Evolutionary conservation across 2,888 invertebrate species (phyloP).

Genomic region (Nomada fucata): DNA sequence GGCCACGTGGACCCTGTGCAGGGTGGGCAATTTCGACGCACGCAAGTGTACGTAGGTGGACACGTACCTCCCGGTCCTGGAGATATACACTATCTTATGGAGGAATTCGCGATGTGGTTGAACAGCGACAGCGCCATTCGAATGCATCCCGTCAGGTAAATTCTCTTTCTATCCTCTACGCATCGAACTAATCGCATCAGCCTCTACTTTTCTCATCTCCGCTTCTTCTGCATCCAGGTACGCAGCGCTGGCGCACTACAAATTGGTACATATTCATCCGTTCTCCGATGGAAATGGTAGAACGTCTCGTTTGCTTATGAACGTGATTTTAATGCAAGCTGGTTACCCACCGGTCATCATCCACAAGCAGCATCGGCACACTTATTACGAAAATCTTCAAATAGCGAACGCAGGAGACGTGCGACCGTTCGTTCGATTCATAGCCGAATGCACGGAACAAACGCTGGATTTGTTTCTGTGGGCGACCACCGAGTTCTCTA

Average conservation of each 20-base stretch:
- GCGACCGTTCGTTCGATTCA: slow-evolving; percentile 97
- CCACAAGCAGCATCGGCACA: slow-evolving; percentile 92
- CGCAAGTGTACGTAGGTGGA: slow-evolving; percentile 97
- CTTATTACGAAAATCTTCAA: slow-evolving; percentile 95
- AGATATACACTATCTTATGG: slow-evolving; percentile 92
- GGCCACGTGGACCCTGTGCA: slow-evolving; percentile 97
- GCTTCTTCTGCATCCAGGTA: slow-evolving; percentile 86
- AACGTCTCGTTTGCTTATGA: slow-evolving; percentile 97
- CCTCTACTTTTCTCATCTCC: not conserved
- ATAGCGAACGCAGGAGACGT: slow-evolving; percentile 97
- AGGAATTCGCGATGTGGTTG: slow-evolving; percentile 95
- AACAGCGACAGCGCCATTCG: slow-evolving; percentile 94
- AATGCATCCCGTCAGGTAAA: slow-evolving; percentile 93
- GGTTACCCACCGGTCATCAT: slow-evolving; percentile 98
- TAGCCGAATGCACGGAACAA: slow-evolving; percentile 95
- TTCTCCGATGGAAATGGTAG: slow-evolving; percentile 98
- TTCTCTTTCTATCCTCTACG: too few relatives aligned
- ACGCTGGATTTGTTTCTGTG: slow-evolving; percentile 94
- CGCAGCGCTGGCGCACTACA: slow-evolving; percentile 98
- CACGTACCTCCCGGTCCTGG: slow-evolving; percentile 96
- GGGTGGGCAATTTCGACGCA: slow-evolving; percentile 94
- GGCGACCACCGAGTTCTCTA: slow-evolving; percentile 91
- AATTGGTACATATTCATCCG: slow-evolving; percentile 98
- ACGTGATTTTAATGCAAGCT: slow-evolving; percentile 96
- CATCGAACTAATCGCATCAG: rapidly evolving